Conservation (phyloP, 2,113 vertebrate species). For the Talpa occidentalis region DNA sequence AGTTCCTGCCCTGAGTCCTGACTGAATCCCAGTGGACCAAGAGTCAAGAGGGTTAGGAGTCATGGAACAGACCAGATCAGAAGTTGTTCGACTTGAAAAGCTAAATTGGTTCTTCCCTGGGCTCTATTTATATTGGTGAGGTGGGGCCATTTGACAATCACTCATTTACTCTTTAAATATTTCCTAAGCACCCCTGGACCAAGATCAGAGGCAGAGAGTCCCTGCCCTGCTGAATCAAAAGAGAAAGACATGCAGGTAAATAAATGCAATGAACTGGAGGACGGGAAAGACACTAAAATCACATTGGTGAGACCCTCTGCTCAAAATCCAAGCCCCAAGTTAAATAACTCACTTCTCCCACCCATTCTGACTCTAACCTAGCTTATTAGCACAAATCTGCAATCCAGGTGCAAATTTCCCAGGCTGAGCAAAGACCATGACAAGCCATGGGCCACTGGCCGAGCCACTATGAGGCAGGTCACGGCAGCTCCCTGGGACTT, state of each 20-base stretch:
- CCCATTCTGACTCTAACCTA: background rate
- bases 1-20: background rate
- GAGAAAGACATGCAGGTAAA: background rate
- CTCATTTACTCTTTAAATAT: background rate
- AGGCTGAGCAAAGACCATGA: background rate
- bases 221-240: background rate
- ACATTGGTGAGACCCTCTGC: background rate
- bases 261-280: background rate
- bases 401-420: background rate
- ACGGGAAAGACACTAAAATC: background rate
- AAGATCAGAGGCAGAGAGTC: background rate
- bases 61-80: background rate
- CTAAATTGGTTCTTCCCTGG: background rate
- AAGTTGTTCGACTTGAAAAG: background rate
- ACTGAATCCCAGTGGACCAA: background rate
- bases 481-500: fast-evolving
- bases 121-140: background rate
- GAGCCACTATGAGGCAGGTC: background rate
- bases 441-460: background rate
- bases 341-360: background rate
- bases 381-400: background rate
- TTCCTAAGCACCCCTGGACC: background rate
- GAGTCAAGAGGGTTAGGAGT: background rate
- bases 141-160: background rate
- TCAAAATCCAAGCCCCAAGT: background rate